These are phyloP conservation scores for Poecilia latipinna DNA, from an alignment of 2,113 vertebrate species.

Conservation along the genomic window DNA sequence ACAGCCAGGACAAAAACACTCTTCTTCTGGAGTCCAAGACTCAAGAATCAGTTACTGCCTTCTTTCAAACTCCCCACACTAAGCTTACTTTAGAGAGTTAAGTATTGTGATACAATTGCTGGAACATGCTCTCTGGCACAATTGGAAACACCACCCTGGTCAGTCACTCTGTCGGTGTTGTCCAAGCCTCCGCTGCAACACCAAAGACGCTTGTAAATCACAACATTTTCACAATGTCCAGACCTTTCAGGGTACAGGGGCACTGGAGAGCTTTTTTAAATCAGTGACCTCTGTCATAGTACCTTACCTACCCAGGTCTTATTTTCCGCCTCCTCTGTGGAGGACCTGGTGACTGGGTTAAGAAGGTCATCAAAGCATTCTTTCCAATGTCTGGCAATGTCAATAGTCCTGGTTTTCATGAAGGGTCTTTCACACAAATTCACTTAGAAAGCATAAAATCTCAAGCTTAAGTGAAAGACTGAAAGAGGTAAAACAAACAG, in stretches of 20 bases:
- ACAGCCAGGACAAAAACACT: not conserved
- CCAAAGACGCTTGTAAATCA: not conserved
- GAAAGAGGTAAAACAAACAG: not conserved
- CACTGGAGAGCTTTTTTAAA: not conserved
- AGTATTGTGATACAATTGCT: not conserved
- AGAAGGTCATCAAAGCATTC: not conserved
- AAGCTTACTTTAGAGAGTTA: not conserved
- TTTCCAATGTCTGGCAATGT: not conserved
- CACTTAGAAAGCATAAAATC: not conserved
- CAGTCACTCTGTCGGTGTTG: not conserved
- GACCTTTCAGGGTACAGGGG: not conserved
- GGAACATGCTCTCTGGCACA: not conserved
- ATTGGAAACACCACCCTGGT: not conserved
- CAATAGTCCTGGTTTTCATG: not conserved
- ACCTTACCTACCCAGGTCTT: not conserved
- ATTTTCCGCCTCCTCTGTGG: not conserved
- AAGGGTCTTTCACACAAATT: not conserved
- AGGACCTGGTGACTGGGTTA: not conserved
- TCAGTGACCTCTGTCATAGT: not conserved
- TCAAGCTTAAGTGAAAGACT: not conserved
- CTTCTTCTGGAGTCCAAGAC: not conserved
- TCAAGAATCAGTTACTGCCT: not conserved
- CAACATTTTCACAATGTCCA: not conserved
- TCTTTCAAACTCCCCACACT: not conserved
- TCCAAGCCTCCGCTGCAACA: not conserved